A percentile compares a stretch with the other conserved stretches of the same genome.
Evolutionary conservation across 1,140 invertebrate genomes (phyloP).

Genomic region (Andricus grossulariae): DNA sequence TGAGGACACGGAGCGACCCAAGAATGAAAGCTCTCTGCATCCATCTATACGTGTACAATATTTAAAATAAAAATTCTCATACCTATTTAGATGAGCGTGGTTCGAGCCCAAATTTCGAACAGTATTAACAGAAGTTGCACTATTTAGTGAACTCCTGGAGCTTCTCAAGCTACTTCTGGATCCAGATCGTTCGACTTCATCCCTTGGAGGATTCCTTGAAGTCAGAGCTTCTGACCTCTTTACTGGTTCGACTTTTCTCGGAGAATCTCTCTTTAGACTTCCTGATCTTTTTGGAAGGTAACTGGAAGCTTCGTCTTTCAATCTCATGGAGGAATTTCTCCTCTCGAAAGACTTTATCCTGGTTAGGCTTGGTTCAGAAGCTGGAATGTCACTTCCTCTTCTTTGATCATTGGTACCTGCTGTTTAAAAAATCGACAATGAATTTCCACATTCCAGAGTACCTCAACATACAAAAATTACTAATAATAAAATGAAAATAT

Average conservation of each 20-base stretch:
- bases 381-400: slow-evolving; percentile 1
- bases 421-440: neutral
- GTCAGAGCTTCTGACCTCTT: slow-evolving; percentile 72
- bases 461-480: neutral
- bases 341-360: slow-evolving; percentile 10
- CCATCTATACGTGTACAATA: no score
- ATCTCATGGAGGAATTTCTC: slow-evolving; percentile 11
- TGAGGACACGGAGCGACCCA: no score
- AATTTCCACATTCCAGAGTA: no score
- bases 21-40: no score
- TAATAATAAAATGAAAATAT: neutral
- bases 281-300: slow-evolving; percentile 64
- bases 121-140: slow-evolving; percentile 86
- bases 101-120: slow-evolving; percentile 80
- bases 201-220: slow-evolving; percentile 42
- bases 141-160: slow-evolving; percentile 88
- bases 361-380: neutral
- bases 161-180: slow-evolving; percentile 86
- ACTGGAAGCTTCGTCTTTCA: slow-evolving; percentile 55
- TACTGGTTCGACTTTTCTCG: slow-evolving; percentile 50
- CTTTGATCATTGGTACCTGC: slow-evolving; percentile 8
- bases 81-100: slow-evolving; percentile 52
- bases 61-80: neutral
- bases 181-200: slow-evolving; percentile 79
- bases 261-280: slow-evolving; percentile 60